phyloP scores from a whole-genome alignment of 2,113 vertebrate species.

The Odontophorus gujanensis region DNA sequence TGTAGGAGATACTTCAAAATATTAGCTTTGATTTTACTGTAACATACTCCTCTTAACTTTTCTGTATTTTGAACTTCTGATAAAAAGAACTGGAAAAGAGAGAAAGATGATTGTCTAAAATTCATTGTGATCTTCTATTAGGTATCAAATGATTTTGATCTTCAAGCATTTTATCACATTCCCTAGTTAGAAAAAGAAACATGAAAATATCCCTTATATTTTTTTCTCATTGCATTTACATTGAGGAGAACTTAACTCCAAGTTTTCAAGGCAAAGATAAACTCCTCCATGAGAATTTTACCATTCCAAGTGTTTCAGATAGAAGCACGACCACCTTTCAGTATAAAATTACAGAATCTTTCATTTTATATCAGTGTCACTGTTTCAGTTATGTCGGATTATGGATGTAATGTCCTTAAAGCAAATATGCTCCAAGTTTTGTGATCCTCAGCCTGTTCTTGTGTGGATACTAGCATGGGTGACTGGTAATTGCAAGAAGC shows the following conservation, averaged over 20 bases:
- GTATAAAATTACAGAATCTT: not conserved
- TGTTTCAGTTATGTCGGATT: not conserved
- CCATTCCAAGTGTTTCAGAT: not conserved
- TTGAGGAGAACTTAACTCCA: not conserved
- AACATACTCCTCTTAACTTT: not conserved
- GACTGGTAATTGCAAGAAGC: not conserved
- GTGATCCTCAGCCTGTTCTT: not conserved
- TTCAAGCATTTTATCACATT: not conserved
- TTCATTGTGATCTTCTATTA: not conserved
- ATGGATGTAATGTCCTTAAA: not conserved
- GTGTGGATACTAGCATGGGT: not conserved
- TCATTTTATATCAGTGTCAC: not conserved
- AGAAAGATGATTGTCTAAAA: not conserved
- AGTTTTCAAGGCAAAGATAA: not conserved
- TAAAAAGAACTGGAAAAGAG: not conserved
- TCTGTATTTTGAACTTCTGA: not conserved
- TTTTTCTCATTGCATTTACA: not conserved
- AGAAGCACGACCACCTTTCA: fast-evolving
- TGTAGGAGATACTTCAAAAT: not conserved
- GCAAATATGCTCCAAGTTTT: not conserved
- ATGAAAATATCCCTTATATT: not conserved
- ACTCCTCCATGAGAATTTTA: not conserved
- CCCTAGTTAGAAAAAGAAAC: not conserved
- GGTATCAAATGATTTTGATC: not conserved
- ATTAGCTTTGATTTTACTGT: not conserved